These are phyloP conservation scores for Elymnias hypermnestra DNA, from an alignment of 1,140 invertebrate genomes.

Conservation along the genomic window DNA sequence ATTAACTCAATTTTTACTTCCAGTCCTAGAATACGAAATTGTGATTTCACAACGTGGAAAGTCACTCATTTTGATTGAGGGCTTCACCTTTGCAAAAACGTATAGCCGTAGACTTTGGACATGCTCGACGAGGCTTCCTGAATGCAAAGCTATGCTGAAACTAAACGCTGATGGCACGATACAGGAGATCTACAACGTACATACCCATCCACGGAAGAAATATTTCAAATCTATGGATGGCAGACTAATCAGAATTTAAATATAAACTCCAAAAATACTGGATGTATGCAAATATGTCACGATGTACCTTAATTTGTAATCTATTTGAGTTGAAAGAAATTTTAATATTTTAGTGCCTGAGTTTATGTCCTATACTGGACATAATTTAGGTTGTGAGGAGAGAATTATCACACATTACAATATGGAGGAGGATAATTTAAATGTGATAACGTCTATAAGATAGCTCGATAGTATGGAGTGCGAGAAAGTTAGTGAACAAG, in stretches of 20 bases:
- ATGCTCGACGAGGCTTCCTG: constrained; percentile 22
- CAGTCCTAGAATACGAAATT: constrained; percentile 14
- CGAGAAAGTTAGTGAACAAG: no score
- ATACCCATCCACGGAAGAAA: constrained; percentile 10
- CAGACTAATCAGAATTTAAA: background rate
- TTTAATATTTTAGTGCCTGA: no score
- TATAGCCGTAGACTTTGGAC: constrained; percentile 7
- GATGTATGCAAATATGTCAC: no score
- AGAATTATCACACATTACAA: no score
- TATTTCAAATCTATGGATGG: constrained; percentile 1
- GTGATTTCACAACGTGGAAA: constrained; percentile 25
- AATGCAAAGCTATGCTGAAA: constrained; percentile 24
- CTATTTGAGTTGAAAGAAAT: no score
- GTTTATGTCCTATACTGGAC: no score
- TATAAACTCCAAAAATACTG: no score
- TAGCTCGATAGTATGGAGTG: no score
- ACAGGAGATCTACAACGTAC: constrained; percentile 1
- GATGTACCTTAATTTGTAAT: no score
- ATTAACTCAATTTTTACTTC: background rate
- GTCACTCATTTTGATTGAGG: constrained; percentile 22
- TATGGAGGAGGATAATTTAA: no score
- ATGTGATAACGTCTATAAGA: no score
- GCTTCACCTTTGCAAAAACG: constrained; percentile 24
- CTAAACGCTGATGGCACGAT: constrained; percentile 9
- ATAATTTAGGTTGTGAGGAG: no score